These are phyloP conservation scores for Crax fasciolata DNA, from an alignment of 2,797 vertebrate genomes.

Conservation along the genomic window DNA sequence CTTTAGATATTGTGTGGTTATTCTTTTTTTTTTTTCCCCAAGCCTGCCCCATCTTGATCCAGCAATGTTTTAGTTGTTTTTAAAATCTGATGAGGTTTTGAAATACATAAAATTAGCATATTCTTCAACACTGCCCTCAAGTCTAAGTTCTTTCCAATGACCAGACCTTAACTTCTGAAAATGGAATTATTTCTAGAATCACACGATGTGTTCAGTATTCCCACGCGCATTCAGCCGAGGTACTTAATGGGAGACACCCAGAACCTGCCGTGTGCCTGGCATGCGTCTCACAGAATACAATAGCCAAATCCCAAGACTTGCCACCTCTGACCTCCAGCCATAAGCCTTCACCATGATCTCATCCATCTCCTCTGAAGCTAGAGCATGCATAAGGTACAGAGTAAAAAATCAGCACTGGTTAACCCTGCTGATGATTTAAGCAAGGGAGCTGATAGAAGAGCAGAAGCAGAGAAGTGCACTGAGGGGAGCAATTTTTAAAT, in stretches of 20 bases:
- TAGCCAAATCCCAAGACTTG: not conserved
- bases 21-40: not conserved
- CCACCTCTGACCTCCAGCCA: not conserved
- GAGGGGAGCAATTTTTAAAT: slow-evolving; percentile 3
- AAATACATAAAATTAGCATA: slow-evolving; percentile 43
- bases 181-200: not conserved
- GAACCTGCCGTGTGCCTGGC: fast-evolving
- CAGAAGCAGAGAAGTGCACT: not conserved
- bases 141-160: not conserved
- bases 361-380: not conserved
- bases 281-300: not conserved
- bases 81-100: not conserved
- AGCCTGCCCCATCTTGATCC: slow-evolving; percentile 10
- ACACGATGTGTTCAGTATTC: not conserved
- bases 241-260: not conserved
- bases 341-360: not conserved
- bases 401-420: not conserved
- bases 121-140: not conserved
- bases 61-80: slow-evolving; percentile 28
- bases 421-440: not conserved
- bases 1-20: slow-evolving; percentile 22
- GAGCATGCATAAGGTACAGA: fast-evolving
- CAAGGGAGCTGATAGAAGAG: not conserved
- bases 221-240: not conserved
- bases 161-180: not conserved